Evolutionary conservation across 2,797 vertebrate species (phyloP).

Genomic region (Menidia menidia): DNA sequence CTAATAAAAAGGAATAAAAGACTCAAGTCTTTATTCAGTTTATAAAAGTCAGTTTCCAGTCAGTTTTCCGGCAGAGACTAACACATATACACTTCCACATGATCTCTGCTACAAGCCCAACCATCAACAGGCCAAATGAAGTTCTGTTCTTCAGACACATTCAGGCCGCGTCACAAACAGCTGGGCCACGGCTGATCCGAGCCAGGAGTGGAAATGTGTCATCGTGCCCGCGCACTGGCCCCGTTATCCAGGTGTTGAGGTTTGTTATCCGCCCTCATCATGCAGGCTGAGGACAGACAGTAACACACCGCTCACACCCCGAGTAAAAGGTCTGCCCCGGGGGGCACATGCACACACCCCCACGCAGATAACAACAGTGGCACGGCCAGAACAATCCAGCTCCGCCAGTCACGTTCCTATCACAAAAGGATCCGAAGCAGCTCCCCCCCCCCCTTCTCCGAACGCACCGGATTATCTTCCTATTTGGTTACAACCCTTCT

Average conservation of each 20-base stretch:
- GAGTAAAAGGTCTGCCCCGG: constrained; percentile 40
- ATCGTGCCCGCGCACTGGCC: constrained; percentile 23
- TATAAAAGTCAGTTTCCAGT: no score
- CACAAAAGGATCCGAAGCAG: constrained; percentile 23
- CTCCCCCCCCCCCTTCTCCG: constrained; percentile 17
- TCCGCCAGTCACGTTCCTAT: constrained; percentile 54
- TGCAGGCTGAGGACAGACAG: constrained; percentile 36
- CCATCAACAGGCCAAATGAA: constrained; percentile 32
- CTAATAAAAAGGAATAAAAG: not conserved
- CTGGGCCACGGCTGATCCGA: constrained; percentile 33
- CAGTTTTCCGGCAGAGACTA: not conserved
- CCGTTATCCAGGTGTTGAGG: constrained; percentile 64
- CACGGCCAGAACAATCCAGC: constrained; percentile 45
- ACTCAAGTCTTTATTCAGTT: no score
- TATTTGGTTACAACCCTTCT: constrained; percentile 76
- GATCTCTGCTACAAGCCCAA: not conserved
- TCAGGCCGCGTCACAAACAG: constrained; percentile 40
- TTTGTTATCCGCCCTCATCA: constrained; percentile 47
- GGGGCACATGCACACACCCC: constrained; percentile 29
- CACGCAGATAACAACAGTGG: constrained; percentile 56
- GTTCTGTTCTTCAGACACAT: constrained; percentile 27
- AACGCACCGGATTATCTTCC: constrained; percentile 70
- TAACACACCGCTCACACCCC: constrained; percentile 46
- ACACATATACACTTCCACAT: not conserved
- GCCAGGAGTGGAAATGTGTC: constrained; percentile 30